These are phyloP conservation scores for Eupithecia vulgata DNA, from an alignment of 2,888 invertebrate species.

Conservation along the genomic window DNA sequence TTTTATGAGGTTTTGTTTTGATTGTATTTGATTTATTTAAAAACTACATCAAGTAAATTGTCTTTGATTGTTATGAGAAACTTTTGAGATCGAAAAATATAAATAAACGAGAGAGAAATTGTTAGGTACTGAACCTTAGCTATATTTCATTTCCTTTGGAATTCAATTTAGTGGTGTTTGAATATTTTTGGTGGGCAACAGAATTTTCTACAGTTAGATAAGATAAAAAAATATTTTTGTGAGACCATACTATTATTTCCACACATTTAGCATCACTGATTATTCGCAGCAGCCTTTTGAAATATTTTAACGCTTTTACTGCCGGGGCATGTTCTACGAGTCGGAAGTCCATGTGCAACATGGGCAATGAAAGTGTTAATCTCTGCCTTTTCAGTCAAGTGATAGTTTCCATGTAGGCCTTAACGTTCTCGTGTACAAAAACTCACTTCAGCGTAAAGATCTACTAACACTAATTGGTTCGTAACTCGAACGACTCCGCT, in stretches of 20 bases:
- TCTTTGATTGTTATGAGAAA: constrained; percentile 17
- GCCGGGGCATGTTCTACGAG: neutral
- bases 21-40: neutral
- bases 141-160: neutral
- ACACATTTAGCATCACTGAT: neutral
- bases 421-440: constrained; percentile 46
- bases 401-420: neutral
- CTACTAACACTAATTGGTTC: constrained; percentile 57
- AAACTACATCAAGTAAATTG: constrained; percentile 13
- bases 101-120: neutral
- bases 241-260: neutral
- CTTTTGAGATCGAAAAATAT: neutral
- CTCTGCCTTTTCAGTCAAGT: too few species aligned
- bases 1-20: neutral
- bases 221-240: neutral
- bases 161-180: neutral
- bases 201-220: neutral
- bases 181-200: neutral
- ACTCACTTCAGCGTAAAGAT: constrained; percentile 49
- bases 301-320: neutral
- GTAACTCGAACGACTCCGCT: constrained; percentile 50
- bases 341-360: neutral
- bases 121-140: neutral
- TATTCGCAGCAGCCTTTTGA: neutral
- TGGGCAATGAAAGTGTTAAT: neutral